These are phyloP conservation scores for Burhinus bistriatus DNA, from an alignment of 2,113 vertebrate species.

Conservation along the genomic window DNA sequence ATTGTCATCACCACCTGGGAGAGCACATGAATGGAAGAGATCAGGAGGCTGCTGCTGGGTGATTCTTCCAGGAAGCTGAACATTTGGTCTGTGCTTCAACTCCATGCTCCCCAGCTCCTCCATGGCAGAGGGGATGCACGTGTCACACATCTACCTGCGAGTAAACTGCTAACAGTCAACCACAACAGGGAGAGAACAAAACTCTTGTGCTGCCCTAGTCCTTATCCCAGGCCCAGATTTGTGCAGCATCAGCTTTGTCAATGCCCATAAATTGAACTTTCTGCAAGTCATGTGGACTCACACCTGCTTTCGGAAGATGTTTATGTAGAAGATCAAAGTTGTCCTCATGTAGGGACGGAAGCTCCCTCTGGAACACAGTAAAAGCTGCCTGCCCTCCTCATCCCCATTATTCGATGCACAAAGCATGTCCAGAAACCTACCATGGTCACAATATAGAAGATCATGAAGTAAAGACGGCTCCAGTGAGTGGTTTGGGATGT, in stretches of 20 bases:
- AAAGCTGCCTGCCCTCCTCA: background rate
- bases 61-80: background rate
- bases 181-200: background rate
- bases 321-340: background rate
- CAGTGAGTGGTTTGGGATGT: constrained; percentile 95
- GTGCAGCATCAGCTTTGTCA: background rate
- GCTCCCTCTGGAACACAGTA: background rate
- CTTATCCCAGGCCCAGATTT: background rate
- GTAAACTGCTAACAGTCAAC: background rate
- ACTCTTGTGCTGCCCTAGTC: background rate
- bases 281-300: background rate
- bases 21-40: background rate
- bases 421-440: constrained; percentile 67
- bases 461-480: constrained; percentile 99
- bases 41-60: background rate
- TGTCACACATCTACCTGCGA: background rate
- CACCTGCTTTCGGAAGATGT: background rate
- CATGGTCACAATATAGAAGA: constrained; percentile 98
- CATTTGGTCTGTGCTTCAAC: background rate
- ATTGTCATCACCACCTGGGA: constrained; percentile 97
- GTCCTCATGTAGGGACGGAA: background rate
- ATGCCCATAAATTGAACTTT: background rate
- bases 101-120: background rate
- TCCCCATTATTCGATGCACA: background rate
- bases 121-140: background rate